Evolutionary conservation across 2,113 vertebrate species (phyloP).

Genomic region (Zosterops lateralis): DNA sequence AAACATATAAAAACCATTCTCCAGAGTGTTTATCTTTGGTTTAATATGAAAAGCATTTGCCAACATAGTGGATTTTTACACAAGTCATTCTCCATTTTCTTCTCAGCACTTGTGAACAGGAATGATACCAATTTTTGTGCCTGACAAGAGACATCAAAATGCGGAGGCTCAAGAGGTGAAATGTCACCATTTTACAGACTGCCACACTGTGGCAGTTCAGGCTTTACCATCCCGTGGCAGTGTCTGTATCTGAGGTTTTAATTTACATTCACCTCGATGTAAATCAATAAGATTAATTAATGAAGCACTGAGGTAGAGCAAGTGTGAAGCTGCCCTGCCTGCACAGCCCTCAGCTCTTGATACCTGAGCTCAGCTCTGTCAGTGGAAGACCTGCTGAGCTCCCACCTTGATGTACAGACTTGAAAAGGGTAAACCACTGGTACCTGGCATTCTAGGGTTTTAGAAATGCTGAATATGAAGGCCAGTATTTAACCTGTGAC

Average conservation of each 20-base stretch:
- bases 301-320: neutral
- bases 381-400: neutral
- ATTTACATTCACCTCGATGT: neutral
- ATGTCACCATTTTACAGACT: neutral
- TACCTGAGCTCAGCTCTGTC: neutral
- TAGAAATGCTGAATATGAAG: neutral
- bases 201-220: neutral
- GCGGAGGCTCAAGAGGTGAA: neutral
- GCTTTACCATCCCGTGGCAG: neutral
- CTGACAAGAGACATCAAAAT: neutral
- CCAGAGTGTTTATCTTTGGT: neutral
- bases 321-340: neutral
- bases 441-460: neutral
- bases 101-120: neutral
- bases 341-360: neutral
- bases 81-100: neutral
- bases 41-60: neutral
- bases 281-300: constrained; percentile 1
- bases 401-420: neutral
- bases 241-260: neutral
- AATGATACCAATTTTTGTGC: neutral
- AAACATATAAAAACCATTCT: neutral
- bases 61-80: neutral
- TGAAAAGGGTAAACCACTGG: neutral
- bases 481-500: neutral